Evolutionary conservation across 2,797 vertebrate genomes (phyloP).

Genomic region (Pipistrellus pygmaeus): DNA sequence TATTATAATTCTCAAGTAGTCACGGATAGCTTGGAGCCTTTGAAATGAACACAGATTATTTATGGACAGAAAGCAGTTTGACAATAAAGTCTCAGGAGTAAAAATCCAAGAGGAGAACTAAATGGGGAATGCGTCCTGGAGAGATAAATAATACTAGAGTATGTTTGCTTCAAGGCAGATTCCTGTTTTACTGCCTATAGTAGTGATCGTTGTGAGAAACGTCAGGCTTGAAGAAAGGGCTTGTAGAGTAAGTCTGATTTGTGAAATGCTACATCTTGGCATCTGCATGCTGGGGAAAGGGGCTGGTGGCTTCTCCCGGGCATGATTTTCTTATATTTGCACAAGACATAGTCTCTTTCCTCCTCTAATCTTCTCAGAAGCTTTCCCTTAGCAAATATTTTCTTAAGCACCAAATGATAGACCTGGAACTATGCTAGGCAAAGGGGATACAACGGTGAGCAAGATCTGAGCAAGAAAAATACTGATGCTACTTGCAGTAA

Average conservation of each 20-base stretch:
- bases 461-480: not conserved
- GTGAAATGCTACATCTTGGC: not conserved
- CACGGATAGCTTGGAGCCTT: not conserved
- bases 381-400: not conserved
- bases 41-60: conserved; percentile 42
- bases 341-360: not conserved
- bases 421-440: not conserved
- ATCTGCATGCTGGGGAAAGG: not conserved
- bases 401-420: not conserved
- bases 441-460: not conserved
- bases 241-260: not conserved
- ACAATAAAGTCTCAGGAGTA: conserved; percentile 32
- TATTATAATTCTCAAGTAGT: not conserved
- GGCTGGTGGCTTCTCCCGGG: not conserved
- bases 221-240: not conserved
- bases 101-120: conserved; percentile 43
- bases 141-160: not conserved
- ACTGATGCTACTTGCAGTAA: not conserved
- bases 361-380: not conserved
- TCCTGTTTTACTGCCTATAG: not conserved
- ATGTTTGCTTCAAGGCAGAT: conserved; percentile 22
- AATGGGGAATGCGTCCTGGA: not conserved
- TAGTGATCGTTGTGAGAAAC: not conserved
- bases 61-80: conserved; percentile 9
- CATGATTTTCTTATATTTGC: not conserved